Evolutionary conservation across 2,797 vertebrate species (phyloP), one percentile per base, ranked within the genome.

Genomic region (Sylvia borin): DNA sequence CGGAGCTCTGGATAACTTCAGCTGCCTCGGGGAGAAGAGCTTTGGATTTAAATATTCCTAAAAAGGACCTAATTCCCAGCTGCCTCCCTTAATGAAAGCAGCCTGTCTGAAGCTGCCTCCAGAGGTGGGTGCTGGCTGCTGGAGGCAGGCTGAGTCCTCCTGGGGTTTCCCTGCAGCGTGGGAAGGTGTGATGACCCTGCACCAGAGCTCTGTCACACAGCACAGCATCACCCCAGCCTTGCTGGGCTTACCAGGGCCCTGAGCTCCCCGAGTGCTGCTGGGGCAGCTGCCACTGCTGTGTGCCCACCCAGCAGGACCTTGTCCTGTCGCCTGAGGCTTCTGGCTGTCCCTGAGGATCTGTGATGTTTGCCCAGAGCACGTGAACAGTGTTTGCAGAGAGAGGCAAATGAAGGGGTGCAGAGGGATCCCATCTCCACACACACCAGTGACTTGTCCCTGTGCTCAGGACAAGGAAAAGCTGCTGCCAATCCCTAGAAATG

Each of bases 151-250:
- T n/a, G 21, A 25, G 34, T 19, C 25, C 42, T 48, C 9, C 51
- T 10, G 31, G 47, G 10, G 1, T 45, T 70, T 20, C 22, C 70
- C 51, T 73, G 40, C 3, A 0, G 55, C 1, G 0, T 2, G 55
- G 55, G 64, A 42, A n/a, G 57, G 9, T 45, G 87, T 15, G 66
- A 3, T n/a, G 66, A 7, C 19, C 1, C 67, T 7, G 53, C 34
- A 10, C 7, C 40, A 16, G 58, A 36, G 65, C 80, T 71, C 26
- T 57, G 24, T 21, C 2, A 3, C 1, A 1, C n/a, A 36, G 31
- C 6, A 6, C 40, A 53, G 61, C 26, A 13, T 3, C 11, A 0
- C 22, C 25, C 34, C 40, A 38, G 58, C 42, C 31, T 11, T 5
- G 57, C 71, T 42, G 57, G 66, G 20, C 65, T n/a, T n/a, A 38